Conservation (phyloP, 2,113 vertebrate genomes). For the Piaya cayana region DNA sequence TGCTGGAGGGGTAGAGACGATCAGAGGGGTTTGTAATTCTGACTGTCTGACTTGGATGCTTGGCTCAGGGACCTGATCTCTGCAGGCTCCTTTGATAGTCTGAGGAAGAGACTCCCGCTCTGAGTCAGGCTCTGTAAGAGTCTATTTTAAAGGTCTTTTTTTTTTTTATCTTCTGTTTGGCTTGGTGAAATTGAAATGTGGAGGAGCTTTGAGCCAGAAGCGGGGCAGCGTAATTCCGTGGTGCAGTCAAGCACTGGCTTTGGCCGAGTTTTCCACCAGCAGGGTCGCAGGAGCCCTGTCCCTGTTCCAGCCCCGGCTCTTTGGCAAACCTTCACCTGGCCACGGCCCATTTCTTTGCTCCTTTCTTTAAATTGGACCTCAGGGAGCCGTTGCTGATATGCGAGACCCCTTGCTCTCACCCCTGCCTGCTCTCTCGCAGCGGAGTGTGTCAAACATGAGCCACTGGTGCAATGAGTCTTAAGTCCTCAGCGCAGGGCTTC, state of each 20-base stretch:
- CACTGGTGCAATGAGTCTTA: not conserved
- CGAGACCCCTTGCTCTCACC: not conserved
- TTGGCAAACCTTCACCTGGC: not conserved
- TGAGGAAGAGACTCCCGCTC: not conserved
- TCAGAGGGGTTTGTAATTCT: not conserved
- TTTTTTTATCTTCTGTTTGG: not conserved
- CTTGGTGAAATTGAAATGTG: not conserved
- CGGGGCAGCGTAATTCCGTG: not conserved
- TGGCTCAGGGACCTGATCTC: accelerated
- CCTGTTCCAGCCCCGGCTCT: not conserved
- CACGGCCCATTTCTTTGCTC: not conserved
- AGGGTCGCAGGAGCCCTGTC: not conserved
- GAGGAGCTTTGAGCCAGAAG: not conserved
- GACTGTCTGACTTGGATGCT: not conserved
- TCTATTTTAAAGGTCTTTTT: not conserved
- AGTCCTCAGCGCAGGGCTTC: not conserved
- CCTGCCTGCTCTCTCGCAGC: not conserved
- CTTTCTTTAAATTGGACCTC: not conserved
- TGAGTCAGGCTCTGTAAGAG: not conserved
- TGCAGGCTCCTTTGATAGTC: not conserved
- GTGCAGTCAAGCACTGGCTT: not conserved
- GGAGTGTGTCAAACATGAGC: not conserved
- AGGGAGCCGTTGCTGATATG: not conserved
- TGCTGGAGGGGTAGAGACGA: not conserved
- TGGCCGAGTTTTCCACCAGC: not conserved